A percentile compares a stretch with the other conserved stretches of the same genome.
These are phyloP conservation scores for Acrocephalus scirpaceus DNA, from an alignment of 2,797 vertebrate genomes.

Conservation along the genomic window DNA sequence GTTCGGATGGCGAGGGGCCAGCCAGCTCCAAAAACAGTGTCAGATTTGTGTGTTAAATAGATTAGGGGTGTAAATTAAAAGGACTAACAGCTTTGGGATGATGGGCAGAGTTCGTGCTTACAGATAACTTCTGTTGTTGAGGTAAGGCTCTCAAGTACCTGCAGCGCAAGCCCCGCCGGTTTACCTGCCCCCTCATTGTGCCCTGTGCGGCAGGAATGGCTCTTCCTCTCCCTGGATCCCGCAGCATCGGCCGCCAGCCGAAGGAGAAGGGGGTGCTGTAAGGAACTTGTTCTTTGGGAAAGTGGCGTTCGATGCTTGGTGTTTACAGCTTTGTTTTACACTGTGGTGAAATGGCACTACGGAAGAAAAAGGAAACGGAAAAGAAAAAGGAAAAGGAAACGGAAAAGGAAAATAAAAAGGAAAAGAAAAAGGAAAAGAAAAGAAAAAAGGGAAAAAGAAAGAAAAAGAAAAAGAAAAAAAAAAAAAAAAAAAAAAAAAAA, in stretches of 20 bases:
- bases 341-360: background rate
- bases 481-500: background rate
- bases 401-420: no score
- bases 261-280: background rate
- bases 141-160: background rate
- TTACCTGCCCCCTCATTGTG: background rate
- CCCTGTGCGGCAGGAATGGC: background rate
- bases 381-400: no score
- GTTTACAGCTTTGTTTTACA: background rate
- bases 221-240: background rate
- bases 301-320: background rate
- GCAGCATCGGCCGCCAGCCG: background rate
- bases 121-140: background rate
- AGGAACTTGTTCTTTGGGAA: background rate
- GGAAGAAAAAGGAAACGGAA: background rate
- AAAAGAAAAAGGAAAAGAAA: no score
- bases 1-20: background rate
- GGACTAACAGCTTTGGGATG: background rate
- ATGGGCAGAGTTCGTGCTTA: background rate
- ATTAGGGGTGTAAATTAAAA: background rate
- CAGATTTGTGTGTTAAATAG: background rate
- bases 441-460: rapidly evolving
- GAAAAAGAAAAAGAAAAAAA: rapidly evolving
- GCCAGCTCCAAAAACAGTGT: rapidly evolving
- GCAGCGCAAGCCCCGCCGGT: background rate